Evolutionary conservation across 2,888 invertebrate species (phyloP), one percentile per base, ranked within the genome.

Genomic region (Podabrus alpinus): DNA sequence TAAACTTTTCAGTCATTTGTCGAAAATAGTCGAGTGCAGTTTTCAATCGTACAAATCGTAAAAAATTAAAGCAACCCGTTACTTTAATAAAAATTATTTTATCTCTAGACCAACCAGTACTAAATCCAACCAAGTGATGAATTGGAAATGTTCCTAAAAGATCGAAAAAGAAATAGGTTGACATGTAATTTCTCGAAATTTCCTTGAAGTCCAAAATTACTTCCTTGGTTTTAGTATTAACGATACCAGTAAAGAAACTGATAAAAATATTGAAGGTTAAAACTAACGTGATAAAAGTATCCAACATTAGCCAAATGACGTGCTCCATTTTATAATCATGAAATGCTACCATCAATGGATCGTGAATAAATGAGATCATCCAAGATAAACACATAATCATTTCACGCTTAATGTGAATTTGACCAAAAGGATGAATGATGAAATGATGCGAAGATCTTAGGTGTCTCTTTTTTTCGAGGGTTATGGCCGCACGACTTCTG

Each of bases 351-450:
- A 69, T 66, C 5, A 80, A 69, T 13, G 80, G 80, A 17, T 75
- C 72, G n/a, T 68, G 16, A 11, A 77, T 61, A 61, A 79, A 79
- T 13, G 68, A 25, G 9, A 77, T 67, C 62, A 77, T 66, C 74
- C 77, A 80, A 11, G 75, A 16, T 7, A 79, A 5, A 25, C 73
- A 75, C 74, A 79, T 69, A 19, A 76, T 19, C 0, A 77, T 70
- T 70, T 80, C 79, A n/a, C 69, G 60, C 24, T 66, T 73, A 59
- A 76, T 45, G 9, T 66, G 66, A 9, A 78, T 72, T 15, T 67
- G 69, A 72, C 87, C 87, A 77, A 82, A 86, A 0, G 87, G 87
- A 77, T 87, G 87, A 75, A 87, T 83, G 15, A 86, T 74, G 84
- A 85, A 87, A 83, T 85, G 84, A 21, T 84, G 45, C 0, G 73